Evolutionary conservation across 2,113 vertebrate species (phyloP), one percentile per base, ranked within the genome.

Genomic region (Cryptoleucopteryx plumbea): DNA sequence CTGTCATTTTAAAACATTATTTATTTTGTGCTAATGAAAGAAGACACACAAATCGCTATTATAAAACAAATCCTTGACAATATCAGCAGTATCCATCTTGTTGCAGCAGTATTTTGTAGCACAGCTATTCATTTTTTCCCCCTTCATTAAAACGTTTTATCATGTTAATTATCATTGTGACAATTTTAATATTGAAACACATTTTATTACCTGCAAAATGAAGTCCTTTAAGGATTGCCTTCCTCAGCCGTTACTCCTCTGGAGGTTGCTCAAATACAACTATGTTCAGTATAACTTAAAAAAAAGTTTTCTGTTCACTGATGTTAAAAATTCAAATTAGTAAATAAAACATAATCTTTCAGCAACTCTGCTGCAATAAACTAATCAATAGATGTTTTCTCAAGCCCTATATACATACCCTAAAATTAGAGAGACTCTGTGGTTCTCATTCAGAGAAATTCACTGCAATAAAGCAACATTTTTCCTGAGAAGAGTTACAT

Each of bases 151-250:
- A 90, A 65, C 23, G 53, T 86, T 96, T 92, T 80, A 75, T 93
- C 90, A 53, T 72, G 53, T 88, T 94, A 94, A 94, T 97, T 89
- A 74, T 86, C 42, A 55, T 55, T 78, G 26, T 66, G 83, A 94
- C 50, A 92, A 74, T 91, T 92, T 92, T 86, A 83, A 94, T 88
- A 86, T 45, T 68, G 63, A 42, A 94, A 62, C 3, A 6, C 40
- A 50, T 81, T 92, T 92, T 70, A 17, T 19, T 88, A 88, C 50
- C 45, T 83, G 53, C 31, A 78, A n/a, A 77, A 88, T 26, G 5
- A 86, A 83, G 55, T 77, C 12, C 26, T 86, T 77, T 63, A 78
- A 65, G 20, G 31, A 32, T 61, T 88, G 8, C 11, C 15, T 90
- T 90, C 45, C 40, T 82, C 45, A 50, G 59, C 19, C 22, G 29